A percentile compares a stretch with the other conserved stretches of the same genome.
phyloP scores from a whole-genome alignment of 2,797 vertebrate species.

The Adrianichthys oophorus region DNA sequence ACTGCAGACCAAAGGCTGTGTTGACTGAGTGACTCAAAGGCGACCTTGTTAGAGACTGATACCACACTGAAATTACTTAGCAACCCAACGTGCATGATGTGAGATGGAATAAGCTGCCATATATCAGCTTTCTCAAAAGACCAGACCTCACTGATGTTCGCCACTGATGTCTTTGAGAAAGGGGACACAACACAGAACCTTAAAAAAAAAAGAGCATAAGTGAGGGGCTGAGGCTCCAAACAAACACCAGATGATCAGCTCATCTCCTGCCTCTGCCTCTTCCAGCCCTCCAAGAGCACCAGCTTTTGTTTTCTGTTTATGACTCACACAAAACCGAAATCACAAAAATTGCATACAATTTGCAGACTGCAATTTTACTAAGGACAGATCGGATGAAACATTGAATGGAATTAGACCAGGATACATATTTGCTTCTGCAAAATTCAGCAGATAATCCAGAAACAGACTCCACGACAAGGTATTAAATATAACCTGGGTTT shows the following conservation, averaged over 20 bases:
- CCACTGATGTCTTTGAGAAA: neutral
- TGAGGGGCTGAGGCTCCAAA: conserved; percentile 1
- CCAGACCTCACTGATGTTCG: neutral
- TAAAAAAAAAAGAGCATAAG: neutral
- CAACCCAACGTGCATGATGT: neutral
- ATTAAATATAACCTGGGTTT: no score
- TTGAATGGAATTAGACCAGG: no score
- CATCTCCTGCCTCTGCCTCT: neutral
- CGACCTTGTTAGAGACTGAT: neutral
- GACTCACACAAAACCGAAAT: no score
- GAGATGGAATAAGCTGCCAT: neutral
- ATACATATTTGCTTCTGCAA: no score
- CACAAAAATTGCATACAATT: no score
- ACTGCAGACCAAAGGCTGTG: neutral
- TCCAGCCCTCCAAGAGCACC: neutral
- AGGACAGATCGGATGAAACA: no score
- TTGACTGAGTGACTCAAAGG: conserved; percentile 5
- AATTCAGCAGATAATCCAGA: no score
- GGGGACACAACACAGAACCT: neutral
- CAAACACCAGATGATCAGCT: conserved; percentile 8
- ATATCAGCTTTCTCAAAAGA: neutral
- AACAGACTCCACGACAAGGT: no score
- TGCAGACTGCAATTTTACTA: no score
- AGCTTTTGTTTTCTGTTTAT: neutral
- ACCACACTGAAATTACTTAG: neutral